phyloP scores from a whole-genome alignment of 2,113 vertebrate species.

The Cepphus grylle region DNA sequence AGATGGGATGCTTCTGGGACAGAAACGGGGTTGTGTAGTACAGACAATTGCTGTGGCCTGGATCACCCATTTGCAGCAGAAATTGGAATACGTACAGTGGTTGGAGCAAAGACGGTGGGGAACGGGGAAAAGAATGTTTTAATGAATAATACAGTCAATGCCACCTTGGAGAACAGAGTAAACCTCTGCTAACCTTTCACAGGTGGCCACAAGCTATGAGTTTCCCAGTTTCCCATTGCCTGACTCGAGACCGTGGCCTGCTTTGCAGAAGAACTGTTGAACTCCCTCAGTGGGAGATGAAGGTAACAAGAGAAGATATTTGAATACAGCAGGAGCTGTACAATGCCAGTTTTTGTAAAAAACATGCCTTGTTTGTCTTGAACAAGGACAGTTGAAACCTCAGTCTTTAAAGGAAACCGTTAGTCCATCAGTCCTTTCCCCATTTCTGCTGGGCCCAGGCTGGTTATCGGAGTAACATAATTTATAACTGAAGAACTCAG shows the following conservation, averaged over 20 bases:
- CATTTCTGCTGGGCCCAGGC: not conserved
- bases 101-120: not conserved
- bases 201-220: not conserved
- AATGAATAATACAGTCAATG: not conserved
- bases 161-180: not conserved
- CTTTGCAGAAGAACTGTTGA: not conserved
- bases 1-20: not conserved
- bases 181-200: not conserved
- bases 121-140: not conserved
- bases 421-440: not conserved
- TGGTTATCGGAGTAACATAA: not conserved
- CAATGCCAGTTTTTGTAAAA: not conserved
- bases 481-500: not conserved
- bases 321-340: not conserved
- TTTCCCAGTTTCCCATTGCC: not conserved
- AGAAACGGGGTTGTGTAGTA: not conserved
- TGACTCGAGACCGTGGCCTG: not conserved
- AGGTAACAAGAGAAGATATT: not conserved
- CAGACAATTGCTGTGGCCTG: not conserved
- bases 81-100: not conserved
- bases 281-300: not conserved
- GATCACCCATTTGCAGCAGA: not conserved
- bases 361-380: not conserved
- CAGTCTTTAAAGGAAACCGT: not conserved
- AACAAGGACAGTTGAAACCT: not conserved